Evolutionary conservation across 2,888 invertebrate genomes (phyloP).

Genomic region (Strigamia maritima): DNA sequence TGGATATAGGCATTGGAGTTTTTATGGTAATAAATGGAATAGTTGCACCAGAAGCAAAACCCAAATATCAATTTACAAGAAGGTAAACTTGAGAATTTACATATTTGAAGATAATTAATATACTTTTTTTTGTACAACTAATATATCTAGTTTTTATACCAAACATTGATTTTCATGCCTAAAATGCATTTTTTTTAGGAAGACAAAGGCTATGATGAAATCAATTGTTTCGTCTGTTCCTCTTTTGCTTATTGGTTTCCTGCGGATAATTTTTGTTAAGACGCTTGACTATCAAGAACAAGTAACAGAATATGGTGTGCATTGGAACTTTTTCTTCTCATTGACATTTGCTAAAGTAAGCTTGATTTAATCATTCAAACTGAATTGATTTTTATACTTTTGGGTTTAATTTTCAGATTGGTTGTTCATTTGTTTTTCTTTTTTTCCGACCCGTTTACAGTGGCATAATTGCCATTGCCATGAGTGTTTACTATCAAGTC

Average conservation of each 20-base stretch:
- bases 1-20: constrained; percentile 93
- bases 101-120: too few relatives aligned
- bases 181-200: constrained; percentile 56
- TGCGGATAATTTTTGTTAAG: constrained; percentile 53
- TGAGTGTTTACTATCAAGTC: constrained; percentile 65
- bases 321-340: constrained; percentile 98
- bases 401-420: constrained; percentile 52
- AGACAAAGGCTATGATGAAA: constrained; percentile 48
- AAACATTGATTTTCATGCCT: too few relatives aligned
- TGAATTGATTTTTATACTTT: neutral
- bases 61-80: neutral
- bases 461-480: constrained; percentile 58
- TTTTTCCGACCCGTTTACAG: constrained; percentile 58
- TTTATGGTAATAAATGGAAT: constrained; percentile 76
- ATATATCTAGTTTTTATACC: too few relatives aligned
- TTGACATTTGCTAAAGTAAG: constrained; percentile 72
- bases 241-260: constrained; percentile 54
- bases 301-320: constrained; percentile 89
- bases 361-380: neutral
- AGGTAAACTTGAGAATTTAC: neutral
- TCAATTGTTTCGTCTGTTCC: constrained; percentile 45
- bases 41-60: constrained; percentile 59
- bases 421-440: constrained; percentile 63
- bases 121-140: too few relatives aligned
- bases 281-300: constrained; percentile 78